Evolutionary conservation across 2,797 vertebrate species (phyloP), one percentile per base, ranked within the genome.

Genomic region (Coregonus ussuriensis): DNA sequence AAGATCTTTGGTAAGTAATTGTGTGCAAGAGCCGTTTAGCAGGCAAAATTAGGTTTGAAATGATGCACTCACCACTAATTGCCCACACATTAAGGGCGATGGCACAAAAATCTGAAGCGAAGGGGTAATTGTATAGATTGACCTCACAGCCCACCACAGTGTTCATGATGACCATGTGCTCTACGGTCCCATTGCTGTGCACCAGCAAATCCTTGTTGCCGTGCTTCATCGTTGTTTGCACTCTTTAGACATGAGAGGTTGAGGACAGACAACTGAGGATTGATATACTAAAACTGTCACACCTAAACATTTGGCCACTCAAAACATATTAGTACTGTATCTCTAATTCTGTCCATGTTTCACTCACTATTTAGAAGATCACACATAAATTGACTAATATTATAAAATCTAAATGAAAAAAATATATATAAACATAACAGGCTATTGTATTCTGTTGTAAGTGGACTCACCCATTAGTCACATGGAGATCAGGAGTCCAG

Each of bases 41-140:
- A 59, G 41, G 11, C 41, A 13, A 4, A 31, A 35, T 37, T 0
- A 1, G 33, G 21, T 1, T 68, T 67, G 4, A 16, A 25, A 4
- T 37, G 11, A 4, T 65, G 62, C 72, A 41, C 90, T 87, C 77
- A 93, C 94, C 81, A 0, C 53, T 15, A 4, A 0, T 0, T 4
- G 68, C n/a, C 88, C 89, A 93, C 71, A 85, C 84, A 29, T 94
- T 87, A 66, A 95, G 72, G 0, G 89, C 90, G 0, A 94, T 88
- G 0, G 92, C 92, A 47, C 94, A 95, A 0, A 1, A 1, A 11
- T 94, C 93, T 6, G 1, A 14, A 21, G 90, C 86, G 2, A 93
- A 94, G 4, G 94, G 93, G 52, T 93, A 94, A 74, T 87, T 93
- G 82, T 94, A 93, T 25, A 94, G 81, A 80, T 94, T 93, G 82